Evolutionary conservation across 1,140 invertebrate species (phyloP), one percentile per base, ranked within the genome.

Genomic region (Trichonephila clavipes): DNA sequence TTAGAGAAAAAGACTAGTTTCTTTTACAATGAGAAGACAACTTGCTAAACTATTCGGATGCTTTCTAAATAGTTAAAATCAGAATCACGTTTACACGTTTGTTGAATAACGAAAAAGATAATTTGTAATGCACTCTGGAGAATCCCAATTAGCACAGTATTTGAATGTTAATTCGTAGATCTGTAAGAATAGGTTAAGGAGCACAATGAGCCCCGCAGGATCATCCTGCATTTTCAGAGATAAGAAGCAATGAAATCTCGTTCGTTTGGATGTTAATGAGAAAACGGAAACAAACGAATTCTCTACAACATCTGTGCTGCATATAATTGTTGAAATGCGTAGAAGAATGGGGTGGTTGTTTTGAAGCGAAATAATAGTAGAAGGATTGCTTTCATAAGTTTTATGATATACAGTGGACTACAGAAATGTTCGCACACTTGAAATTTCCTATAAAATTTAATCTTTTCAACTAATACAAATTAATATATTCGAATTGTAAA

Each of bases 181-280:
- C 14, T 28, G 28, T 40, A 77, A 77, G 72, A 77, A 77, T 34
- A 40, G 72, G 72, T 77, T 77, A 77, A 77, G 16, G 72, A 40
- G 72, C 18, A 4, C 12, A 77, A 69, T 69, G 66, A 21, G 64
- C 21, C 64, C 21, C 64, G 64, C 6, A 77, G 69, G 69, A 34
- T 16, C 24, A 4, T 16, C 28, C 69, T 34, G 69, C 69, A 40
- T 77, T 24, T 24, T 34, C 24, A 5, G 28, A 77, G 69, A 77
- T 77, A 77, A 77, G 69, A 34, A 4, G 28, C 34, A 77, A 77
- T 34, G 69, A 77, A 34, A 34, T 34, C 69, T 28, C 24, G 28
- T 77, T 77, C 69, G 16, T 34, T 34, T 34, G 28, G 12, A 18
- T 77, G 69, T 77, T 77, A 3, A 77, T 77, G 24, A 28, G 69